Evolutionary conservation across 2,888 invertebrate genomes (phyloP), one percentile per base, ranked within the genome.

Genomic region (Xylocampa areola): DNA sequence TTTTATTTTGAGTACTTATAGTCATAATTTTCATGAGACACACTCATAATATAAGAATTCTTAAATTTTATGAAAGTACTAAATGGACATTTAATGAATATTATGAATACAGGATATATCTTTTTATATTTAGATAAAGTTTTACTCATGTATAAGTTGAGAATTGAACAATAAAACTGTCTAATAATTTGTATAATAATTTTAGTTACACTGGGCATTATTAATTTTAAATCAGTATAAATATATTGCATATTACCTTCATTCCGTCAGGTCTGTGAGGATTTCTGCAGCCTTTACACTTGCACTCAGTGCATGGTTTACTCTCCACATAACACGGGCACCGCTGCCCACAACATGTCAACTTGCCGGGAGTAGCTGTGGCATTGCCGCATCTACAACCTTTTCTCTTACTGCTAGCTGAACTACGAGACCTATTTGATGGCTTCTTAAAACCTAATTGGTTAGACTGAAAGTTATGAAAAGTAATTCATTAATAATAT

Each of bases 311-410:
- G 84, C 98, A 99, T 0, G 97, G 97, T 85, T 97, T 97, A 70
- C 97, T 97, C 69, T 97, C 97, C 3, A 98, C 97, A 88, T 98
- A 99, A 89, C 98, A 99, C 0, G 98, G 98, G 91, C 98, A 99
- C 63, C 98, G 94, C 85, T 98, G 98, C 0, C 98, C 98, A 81
- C 98, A 98, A 83, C 98, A 99, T 0, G 98, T 98, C 35, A 98
- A 89, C 85, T 97, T 98, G 3, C 98, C 98, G 0, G 98, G 98
- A 13, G 96, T 96, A 0, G 97, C 96, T 0, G 98, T 97, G 0
- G 98, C 97, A 89, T 97, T 97, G 2, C 98, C 98, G 92, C 98
- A 98, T 58, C 98, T 95, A 84, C 98, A 98, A 10, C 97, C 97
- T 89, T 96, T 95, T 73, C 96, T 94, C 77, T 96, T 95, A 66